phyloP scores from a whole-genome alignment of 2,113 vertebrate genomes.

The Phodopus roborovskii region DNA sequence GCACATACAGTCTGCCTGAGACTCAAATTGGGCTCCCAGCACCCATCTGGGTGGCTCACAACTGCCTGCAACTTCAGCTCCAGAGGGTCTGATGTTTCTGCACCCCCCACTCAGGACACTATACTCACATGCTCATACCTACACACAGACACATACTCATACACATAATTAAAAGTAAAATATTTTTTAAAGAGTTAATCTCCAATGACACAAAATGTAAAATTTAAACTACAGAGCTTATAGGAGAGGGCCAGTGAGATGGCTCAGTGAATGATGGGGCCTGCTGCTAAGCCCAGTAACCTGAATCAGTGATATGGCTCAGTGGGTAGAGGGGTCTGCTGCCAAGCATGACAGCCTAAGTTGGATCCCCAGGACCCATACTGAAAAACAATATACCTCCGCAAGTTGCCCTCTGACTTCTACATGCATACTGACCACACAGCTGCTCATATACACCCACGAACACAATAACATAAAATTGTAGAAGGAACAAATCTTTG shows the following conservation, averaged over 20 bases:
- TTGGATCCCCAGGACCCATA: not conserved
- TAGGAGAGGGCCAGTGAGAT: not conserved
- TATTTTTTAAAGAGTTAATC: not conserved
- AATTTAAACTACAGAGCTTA: not conserved
- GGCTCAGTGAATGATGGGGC: not conserved
- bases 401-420: not conserved
- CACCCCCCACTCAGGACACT: not conserved
- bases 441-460: not conserved
- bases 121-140: not conserved
- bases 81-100: not conserved
- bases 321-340: not conserved
- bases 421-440: not conserved
- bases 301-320: not conserved
- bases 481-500: not conserved
- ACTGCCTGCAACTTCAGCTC: not conserved
- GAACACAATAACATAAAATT: not conserved
- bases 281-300: not conserved
- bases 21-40: not conserved
- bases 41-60: not conserved
- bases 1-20: not conserved
- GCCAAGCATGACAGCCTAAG: not conserved
- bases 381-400: not conserved
- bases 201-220: conserved; percentile 17
- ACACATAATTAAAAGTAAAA: not conserved
- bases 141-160: not conserved